These are phyloP conservation scores for Ramphastos sulfuratus DNA, from an alignment of 2,113 vertebrate genomes.

Conservation along the genomic window DNA sequence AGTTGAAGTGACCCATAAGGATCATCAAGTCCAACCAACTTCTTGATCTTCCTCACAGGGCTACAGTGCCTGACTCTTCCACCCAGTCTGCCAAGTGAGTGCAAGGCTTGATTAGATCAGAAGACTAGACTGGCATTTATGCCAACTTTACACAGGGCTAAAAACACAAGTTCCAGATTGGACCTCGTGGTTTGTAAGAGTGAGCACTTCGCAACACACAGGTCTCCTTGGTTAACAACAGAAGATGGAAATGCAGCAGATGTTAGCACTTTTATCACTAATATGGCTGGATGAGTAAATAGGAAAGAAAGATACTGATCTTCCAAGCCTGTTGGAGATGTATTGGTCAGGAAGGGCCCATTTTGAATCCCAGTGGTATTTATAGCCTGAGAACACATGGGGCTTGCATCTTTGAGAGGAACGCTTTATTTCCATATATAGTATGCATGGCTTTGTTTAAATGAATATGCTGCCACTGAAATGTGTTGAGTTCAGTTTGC, in stretches of 20 bases:
- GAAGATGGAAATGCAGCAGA: background rate
- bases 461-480: constrained; percentile 59
- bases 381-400: constrained; percentile 4
- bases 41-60: background rate
- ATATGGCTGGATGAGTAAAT: background rate
- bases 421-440: constrained; percentile 63
- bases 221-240: background rate
- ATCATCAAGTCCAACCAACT: background rate
- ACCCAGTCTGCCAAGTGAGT: background rate
- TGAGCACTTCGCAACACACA: background rate
- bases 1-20: background rate
- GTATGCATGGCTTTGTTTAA: constrained; percentile 40
- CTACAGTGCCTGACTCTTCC: background rate
- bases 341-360: background rate
- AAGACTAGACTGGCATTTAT: background rate
- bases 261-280: background rate
- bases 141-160: background rate
- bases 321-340: background rate
- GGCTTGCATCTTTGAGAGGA: constrained; percentile 39
- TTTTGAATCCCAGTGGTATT: constrained; percentile 43
- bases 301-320: background rate
- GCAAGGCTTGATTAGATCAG: background rate
- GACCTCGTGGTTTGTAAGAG: background rate
- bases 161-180: background rate
- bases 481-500: constrained; percentile 48